phyloP scores from a whole-genome alignment of 1,140 invertebrate genomes.

The Drosophila micromelanica region DNA sequence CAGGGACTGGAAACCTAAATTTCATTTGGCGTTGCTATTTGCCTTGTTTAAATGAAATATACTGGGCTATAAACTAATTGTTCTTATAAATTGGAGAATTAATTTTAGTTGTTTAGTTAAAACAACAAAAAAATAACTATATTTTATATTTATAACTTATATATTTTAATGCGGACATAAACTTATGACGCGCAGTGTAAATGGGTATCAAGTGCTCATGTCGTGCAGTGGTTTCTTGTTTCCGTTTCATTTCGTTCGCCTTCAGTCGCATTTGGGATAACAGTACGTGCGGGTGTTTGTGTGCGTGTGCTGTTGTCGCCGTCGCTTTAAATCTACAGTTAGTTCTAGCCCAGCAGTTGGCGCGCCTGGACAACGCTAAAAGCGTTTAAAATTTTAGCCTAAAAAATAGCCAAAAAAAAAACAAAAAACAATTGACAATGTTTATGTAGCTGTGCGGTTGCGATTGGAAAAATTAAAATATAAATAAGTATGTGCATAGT shows the following conservation, averaged over 20 bases:
- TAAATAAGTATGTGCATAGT: conserved; percentile 3
- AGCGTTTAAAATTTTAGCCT: conserved; percentile 40
- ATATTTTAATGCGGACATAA: neutral
- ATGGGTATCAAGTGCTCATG: conserved; percentile 33
- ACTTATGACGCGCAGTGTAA: conserved; percentile 41
- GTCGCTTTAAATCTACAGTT: conserved; percentile 61
- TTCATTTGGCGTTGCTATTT: neutral
- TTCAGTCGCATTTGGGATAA: conserved; percentile 46
- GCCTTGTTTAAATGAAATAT: neutral
- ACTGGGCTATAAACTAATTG: neutral
- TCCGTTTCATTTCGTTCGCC: conserved; percentile 47
- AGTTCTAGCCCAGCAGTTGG: conserved; percentile 52
- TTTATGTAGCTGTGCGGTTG: conserved; percentile 6
- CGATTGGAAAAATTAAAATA: conserved; percentile 14
- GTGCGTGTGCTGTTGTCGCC: conserved; percentile 7
- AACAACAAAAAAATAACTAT: neutral
- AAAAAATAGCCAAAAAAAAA: conserved; percentile 58
- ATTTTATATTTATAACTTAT: neutral
- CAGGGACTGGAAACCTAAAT: neutral
- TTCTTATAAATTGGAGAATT: neutral
- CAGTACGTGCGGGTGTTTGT: conserved; percentile 51
- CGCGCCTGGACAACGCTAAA: conserved; percentile 52
- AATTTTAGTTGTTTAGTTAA: neutral
- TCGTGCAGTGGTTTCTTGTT: conserved; percentile 55
- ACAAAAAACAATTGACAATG: conserved; percentile 28